Evolutionary conservation across 1,140 invertebrate species (phyloP).

Genomic region (Habropoda laboriosa): DNA sequence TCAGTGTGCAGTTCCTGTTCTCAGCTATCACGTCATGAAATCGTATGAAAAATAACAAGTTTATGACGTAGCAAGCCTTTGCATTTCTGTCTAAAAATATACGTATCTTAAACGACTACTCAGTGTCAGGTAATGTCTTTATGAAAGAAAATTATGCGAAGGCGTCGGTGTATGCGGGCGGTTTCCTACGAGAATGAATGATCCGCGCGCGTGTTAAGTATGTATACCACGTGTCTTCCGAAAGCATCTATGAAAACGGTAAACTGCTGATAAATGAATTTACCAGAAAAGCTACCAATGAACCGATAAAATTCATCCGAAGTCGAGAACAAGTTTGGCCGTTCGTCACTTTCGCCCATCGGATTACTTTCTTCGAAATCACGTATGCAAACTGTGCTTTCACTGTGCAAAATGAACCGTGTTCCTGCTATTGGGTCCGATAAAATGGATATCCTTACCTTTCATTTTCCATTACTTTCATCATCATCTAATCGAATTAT

Average conservation of each 20-base stretch:
- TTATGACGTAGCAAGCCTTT: background rate
- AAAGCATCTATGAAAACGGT: constrained; percentile 1
- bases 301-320: background rate
- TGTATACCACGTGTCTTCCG: constrained; percentile 22
- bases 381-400: constrained; percentile 62
- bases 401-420: constrained; percentile 49
- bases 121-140: background rate
- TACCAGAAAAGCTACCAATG: no score
- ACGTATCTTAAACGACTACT: background rate
- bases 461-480: background rate
- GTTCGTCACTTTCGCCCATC: constrained; percentile 58
- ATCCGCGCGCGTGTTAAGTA: constrained; percentile 1
- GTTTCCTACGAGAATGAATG: constrained; percentile 1
- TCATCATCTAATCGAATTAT: background rate
- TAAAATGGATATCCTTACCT: background rate
- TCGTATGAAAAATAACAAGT: background rate
- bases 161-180: constrained; percentile 13
- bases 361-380: constrained; percentile 58
- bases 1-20: no score
- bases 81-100: background rate
- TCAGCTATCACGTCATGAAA: background rate
- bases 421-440: no score
- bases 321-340: constrained; percentile 50
- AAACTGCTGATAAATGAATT: background rate
- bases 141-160: constrained; percentile 21